Conservation (phyloP, 37 sponge, comb jelly and placozoan species). For the Diacarnus erythraeanus region DNA sequence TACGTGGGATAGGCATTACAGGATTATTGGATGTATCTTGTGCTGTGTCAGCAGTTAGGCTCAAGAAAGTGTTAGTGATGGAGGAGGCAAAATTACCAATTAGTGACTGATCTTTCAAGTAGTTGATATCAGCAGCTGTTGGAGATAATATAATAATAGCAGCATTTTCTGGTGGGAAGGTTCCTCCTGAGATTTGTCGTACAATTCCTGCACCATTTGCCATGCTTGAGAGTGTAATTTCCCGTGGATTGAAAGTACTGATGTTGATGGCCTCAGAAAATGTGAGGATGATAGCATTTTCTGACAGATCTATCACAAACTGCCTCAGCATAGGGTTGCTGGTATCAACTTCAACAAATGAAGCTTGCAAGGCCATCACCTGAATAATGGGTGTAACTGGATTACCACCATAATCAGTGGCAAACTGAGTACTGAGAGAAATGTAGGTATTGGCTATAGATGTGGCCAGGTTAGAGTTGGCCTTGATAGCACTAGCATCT, state of each 20-base stretch:
- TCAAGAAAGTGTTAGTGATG: conserved; percentile 65
- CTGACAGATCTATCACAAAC: conserved; percentile 70
- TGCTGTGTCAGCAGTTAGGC: conserved; percentile 41
- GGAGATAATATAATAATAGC: conserved; percentile 61
- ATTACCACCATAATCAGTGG: conserved; percentile 68
- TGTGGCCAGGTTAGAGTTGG: conserved; percentile 53
- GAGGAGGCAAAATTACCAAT: conserved; percentile 56
- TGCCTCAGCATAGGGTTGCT: conserved; percentile 57
- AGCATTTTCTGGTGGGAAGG: conserved; percentile 46
- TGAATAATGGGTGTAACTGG: conserved; percentile 25
- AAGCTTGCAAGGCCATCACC: conserved; percentile 46
- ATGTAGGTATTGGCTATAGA: conserved; percentile 63
- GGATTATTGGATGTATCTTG: conserved; percentile 63
- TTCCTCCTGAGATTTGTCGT: conserved; percentile 60
- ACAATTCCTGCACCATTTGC: conserved; percentile 42
- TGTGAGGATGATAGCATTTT: conserved; percentile 33
- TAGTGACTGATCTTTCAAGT: conserved; percentile 63
- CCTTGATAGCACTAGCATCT: conserved; percentile 86
- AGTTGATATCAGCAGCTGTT: conserved; percentile 55
- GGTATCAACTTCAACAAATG: conserved; percentile 52
- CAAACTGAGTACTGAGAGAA: conserved; percentile 41
- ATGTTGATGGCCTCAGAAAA: conserved; percentile 88
- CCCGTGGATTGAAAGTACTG: conserved; percentile 41
- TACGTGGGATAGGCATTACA: conserved; percentile 37
- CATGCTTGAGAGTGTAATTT: conserved; percentile 63